A percentile compares a stretch with the other conserved stretches of the same genome.
Evolutionary conservation across 1,140 invertebrate species (phyloP).

Genomic region (Hyles vespertilio): DNA sequence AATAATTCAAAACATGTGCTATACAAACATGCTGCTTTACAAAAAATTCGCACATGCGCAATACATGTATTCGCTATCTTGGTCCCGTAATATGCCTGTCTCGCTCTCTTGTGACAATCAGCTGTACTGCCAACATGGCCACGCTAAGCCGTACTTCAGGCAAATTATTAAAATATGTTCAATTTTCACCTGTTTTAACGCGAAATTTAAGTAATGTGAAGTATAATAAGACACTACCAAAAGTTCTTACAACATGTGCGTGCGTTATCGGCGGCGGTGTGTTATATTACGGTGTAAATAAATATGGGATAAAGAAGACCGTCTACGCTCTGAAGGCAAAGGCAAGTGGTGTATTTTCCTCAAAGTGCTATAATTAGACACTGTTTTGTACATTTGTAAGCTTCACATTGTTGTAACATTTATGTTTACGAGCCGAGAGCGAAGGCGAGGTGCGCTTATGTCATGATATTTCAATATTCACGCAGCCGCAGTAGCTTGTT

Average conservation of each 20-base stretch:
- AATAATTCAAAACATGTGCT: too few species aligned
- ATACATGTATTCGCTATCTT: conserved; percentile 12
- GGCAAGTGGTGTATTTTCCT: conserved; percentile 36
- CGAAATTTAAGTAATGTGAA: conserved; percentile 51
- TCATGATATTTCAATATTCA: conserved; percentile 18
- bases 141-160: conserved; percentile 53
- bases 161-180: conserved; percentile 57
- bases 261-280: conserved; percentile 54
- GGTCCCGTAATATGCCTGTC: conserved; percentile 19
- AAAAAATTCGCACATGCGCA: conserved; percentile 28
- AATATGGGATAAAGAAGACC: conserved; percentile 37
- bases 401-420: neutral
- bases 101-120: conserved; percentile 47
- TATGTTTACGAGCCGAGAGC: conserved; percentile 1
- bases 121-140: conserved; percentile 65
- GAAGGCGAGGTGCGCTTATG: conserved; percentile 21
- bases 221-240: conserved; percentile 41
- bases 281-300: conserved; percentile 50
- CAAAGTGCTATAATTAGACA: neutral
- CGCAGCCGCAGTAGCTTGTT: conserved; percentile 30
- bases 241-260: conserved; percentile 55
- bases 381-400: neutral
- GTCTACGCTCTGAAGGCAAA: conserved; percentile 66
- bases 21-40: too few species aligned
- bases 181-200: conserved; percentile 42